Conservation (phyloP, 2,113 vertebrate species). For the Xiphophorus hellerii region DNA sequence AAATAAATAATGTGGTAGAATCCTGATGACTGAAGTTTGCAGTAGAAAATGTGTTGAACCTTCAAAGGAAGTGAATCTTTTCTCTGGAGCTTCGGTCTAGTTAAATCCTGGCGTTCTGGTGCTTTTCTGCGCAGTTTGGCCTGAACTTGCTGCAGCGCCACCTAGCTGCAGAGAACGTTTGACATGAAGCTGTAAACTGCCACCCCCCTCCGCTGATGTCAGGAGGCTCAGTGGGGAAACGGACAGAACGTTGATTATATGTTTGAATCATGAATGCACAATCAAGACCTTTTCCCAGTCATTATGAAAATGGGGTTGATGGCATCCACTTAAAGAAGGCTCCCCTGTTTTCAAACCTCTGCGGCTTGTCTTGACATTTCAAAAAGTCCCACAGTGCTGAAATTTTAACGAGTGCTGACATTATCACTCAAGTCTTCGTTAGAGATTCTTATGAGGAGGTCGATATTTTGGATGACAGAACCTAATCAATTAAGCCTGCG, state of each 20-base stretch:
- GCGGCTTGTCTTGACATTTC: slow-evolving; percentile 53
- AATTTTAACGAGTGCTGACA: slow-evolving; percentile 50
- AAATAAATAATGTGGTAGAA: too few relatives aligned
- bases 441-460: slow-evolving; percentile 47
- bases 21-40: too few relatives aligned
- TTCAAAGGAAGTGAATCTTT: too few relatives aligned
- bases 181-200: too few relatives aligned
- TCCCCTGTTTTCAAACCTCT: slow-evolving; percentile 27
- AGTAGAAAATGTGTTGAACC: too few relatives aligned
- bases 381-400: slow-evolving; percentile 38
- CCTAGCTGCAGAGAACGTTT: too few relatives aligned
- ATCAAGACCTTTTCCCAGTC: slow-evolving; percentile 15
- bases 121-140: too few relatives aligned
- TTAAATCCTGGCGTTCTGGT: too few relatives aligned
- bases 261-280: slow-evolving; percentile 16
- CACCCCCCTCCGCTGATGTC: background rate
- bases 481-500: slow-evolving; percentile 54
- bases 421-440: slow-evolving; percentile 47
- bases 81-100: too few relatives aligned
- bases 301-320: slow-evolving; percentile 27
- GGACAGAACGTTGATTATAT: slow-evolving; percentile 14
- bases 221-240: slow-evolving; percentile 17
- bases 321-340: slow-evolving; percentile 35
- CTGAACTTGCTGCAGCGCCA: too few relatives aligned
- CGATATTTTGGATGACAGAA: slow-evolving; percentile 31